Evolutionary conservation across 2,888 invertebrate genomes (phyloP).

Genomic region (Ichneumoninae sp.): DNA sequence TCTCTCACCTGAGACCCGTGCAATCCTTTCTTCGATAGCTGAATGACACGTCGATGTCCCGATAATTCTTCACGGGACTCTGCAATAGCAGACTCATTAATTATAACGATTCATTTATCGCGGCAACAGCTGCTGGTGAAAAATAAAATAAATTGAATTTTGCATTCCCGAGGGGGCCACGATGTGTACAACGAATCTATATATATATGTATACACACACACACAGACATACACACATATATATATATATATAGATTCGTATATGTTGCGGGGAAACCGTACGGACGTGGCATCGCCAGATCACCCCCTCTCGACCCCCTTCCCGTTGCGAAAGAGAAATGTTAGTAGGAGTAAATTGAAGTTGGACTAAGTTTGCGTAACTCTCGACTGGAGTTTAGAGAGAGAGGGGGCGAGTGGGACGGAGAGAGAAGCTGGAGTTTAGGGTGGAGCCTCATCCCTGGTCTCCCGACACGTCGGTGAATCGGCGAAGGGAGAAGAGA

Average conservation of each 20-base stretch:
- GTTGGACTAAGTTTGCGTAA: slow-evolving; percentile 80
- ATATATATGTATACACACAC: neutral
- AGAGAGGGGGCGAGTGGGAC: slow-evolving; percentile 14
- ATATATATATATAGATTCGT: neutral
- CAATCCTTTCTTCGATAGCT: slow-evolving; percentile 76
- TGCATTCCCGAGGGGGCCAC: neutral
- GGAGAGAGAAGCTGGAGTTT: neutral
- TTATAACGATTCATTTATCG: neutral
- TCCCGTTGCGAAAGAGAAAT: slow-evolving; percentile 79
- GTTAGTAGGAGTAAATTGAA: slow-evolving; percentile 81
- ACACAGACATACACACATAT: neutral
- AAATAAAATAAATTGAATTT: slow-evolving; percentile 1
- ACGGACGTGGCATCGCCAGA: slow-evolving; percentile 5
- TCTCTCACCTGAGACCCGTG: slow-evolving; percentile 75
- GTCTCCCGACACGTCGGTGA: slow-evolving; percentile 2
- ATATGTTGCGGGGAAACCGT: neutral
- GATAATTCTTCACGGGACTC: slow-evolving; percentile 76
- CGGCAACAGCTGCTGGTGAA: neutral
- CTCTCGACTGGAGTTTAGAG: slow-evolving; percentile 78
- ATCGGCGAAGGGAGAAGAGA: slow-evolving; percentile 34
- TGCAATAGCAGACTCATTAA: slow-evolving; percentile 65
- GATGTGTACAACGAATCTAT: neutral
- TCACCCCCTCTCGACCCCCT: neutral
- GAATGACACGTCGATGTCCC: slow-evolving; percentile 78
- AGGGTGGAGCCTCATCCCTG: neutral